These are phyloP conservation scores for Malurus alboscapulatus DNA, from an alignment of 2,113 vertebrate genomes.

Conservation along the genomic window DNA sequence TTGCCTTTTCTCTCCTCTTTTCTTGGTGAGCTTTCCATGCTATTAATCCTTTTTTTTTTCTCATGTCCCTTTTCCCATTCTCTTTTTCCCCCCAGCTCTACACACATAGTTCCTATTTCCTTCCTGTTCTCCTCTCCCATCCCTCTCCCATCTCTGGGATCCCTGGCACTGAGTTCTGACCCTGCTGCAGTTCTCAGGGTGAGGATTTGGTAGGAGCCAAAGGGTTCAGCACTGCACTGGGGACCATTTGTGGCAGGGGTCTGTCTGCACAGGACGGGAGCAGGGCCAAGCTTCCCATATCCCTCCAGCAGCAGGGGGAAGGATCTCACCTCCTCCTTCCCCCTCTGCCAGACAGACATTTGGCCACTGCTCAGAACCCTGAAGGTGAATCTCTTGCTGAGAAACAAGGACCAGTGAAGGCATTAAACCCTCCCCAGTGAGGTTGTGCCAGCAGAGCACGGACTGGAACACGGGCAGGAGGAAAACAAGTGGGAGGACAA, in stretches of 20 bases:
- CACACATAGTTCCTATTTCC: fast-evolving
- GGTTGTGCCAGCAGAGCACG: not conserved
- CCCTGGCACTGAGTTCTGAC: not conserved
- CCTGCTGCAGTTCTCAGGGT: not conserved
- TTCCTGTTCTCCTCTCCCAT: not conserved
- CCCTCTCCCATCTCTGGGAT: not conserved
- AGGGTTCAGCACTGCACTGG: not conserved
- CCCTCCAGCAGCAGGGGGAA: not conserved
- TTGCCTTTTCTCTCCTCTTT: not conserved
- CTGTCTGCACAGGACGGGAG: not conserved
- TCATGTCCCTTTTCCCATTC: fast-evolving
- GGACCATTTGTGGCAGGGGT: not conserved
- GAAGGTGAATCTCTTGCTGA: not conserved
- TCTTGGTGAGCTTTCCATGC: not conserved
- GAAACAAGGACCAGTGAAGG: not conserved
- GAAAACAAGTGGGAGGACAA: constrained; percentile 23
- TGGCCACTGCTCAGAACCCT: not conserved
- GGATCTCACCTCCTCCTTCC: not conserved
- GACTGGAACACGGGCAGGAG: not conserved
- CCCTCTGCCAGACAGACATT: not conserved
- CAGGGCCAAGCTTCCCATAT: not conserved
- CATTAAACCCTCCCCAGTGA: not conserved
- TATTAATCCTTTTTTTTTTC: not conserved
- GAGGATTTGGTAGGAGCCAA: not conserved
- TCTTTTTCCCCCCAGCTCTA: not conserved